These are phyloP conservation scores for Vulpes ferrilata DNA, from an alignment of 2,113 vertebrate species.

Conservation along the genomic window DNA sequence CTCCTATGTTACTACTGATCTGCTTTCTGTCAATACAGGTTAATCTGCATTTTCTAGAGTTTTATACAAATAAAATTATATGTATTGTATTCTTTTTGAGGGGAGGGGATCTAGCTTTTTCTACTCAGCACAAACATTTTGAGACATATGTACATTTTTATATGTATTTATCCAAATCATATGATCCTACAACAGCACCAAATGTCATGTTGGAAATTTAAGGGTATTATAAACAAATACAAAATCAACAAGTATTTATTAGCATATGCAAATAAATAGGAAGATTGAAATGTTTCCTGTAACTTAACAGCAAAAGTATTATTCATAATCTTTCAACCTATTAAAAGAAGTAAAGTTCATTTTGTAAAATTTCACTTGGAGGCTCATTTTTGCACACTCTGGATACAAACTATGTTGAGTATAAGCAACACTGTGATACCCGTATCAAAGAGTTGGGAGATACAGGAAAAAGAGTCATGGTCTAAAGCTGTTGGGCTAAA, in stretches of 20 bases:
- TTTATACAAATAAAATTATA: constrained; percentile 44
- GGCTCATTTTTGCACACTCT: constrained; percentile 20
- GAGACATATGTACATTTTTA: constrained; percentile 48
- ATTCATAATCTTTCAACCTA: not conserved
- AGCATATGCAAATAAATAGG: not conserved
- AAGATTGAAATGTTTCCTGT: not conserved
- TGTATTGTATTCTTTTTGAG: not conserved
- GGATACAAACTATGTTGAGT: constrained; percentile 10
- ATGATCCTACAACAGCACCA: constrained; percentile 23
- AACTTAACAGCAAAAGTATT: constrained; percentile 19
- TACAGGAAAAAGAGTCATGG: not conserved
- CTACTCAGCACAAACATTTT: constrained; percentile 45
- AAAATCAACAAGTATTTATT: not conserved
- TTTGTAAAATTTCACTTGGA: constrained; percentile 44
- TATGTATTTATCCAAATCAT: constrained; percentile 28
- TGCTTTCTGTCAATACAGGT: not conserved
- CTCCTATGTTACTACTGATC: not conserved
- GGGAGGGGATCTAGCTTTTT: not conserved
- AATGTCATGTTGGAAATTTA: not conserved
- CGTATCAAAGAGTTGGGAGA: not conserved
- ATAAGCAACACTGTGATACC: not conserved
- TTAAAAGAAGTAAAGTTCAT: not conserved
- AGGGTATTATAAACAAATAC: not conserved
- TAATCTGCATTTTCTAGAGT: constrained; percentile 29
- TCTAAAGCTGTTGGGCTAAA: not conserved